These are phyloP conservation scores for Drosophila eugracilis DNA, from an alignment of 1,140 invertebrate species.

Conservation along the genomic window DNA sequence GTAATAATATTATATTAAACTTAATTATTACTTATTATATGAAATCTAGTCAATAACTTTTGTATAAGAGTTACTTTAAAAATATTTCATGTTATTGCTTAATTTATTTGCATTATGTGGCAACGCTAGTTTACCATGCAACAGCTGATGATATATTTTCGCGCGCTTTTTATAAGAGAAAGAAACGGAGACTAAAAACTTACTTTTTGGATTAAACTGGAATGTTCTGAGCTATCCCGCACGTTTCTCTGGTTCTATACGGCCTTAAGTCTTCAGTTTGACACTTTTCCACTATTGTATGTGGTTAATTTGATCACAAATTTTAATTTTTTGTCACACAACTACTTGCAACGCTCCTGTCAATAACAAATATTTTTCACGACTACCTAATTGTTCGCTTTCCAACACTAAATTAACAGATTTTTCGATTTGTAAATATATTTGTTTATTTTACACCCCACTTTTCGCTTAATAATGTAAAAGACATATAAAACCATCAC, in stretches of 20 bases:
- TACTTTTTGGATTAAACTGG: constrained; percentile 34
- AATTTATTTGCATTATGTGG: constrained; percentile 12
- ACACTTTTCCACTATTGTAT: too few relatives aligned
- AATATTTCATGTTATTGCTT: not conserved
- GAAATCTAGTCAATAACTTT: too few relatives aligned
- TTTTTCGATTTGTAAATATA: not conserved
- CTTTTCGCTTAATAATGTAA: constrained; percentile 17
- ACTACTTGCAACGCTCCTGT: not conserved
- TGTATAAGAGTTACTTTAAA: not conserved
- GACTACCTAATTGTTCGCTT: constrained; percentile 18
- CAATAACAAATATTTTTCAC: constrained; percentile 1
- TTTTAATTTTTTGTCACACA: not conserved
- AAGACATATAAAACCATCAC: constrained; percentile 38
- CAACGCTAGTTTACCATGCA: constrained; percentile 38
- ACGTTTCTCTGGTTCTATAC: not conserved
- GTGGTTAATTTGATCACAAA: too few relatives aligned
- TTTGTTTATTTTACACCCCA: constrained; percentile 31
- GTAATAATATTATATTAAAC: not conserved
- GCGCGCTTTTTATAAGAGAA: constrained; percentile 27
- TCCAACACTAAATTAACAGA: not conserved
- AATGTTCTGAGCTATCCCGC: constrained; percentile 7
- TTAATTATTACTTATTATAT: not conserved
- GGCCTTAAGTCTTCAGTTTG: not conserved
- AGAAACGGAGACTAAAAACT: constrained; percentile 20
- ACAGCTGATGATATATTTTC: constrained; percentile 58